phyloP scores from a whole-genome alignment of 2,797 vertebrate genomes.

The Sebastes vulpes region DNA sequence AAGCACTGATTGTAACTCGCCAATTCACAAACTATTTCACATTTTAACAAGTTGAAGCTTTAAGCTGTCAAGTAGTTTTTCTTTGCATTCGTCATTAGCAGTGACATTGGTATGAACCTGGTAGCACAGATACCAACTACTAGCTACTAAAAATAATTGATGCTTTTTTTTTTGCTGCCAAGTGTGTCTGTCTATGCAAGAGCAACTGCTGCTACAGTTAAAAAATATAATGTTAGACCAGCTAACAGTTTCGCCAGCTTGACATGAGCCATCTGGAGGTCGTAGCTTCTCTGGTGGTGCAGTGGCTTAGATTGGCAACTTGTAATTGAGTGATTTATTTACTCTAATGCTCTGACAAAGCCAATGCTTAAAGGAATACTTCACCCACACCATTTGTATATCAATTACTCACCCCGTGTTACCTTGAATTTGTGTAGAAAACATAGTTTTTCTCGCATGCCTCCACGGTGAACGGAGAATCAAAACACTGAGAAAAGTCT shows the following conservation, averaged over 20 bases:
- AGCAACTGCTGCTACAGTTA: not conserved
- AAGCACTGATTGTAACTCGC: not conserved
- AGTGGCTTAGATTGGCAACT: no score
- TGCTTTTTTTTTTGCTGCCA: not conserved
- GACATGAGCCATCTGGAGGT: not conserved
- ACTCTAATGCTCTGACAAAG: not conserved
- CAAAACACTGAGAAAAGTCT: no score
- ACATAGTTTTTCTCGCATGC: no score
- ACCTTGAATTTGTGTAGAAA: no score
- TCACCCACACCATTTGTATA: no score
- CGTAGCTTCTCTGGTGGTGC: not conserved
- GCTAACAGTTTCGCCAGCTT: not conserved
- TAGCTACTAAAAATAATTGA: not conserved
- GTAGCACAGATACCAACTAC: not conserved
- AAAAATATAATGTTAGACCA: not conserved
- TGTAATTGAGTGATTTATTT: no score
- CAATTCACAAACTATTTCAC: not conserved
- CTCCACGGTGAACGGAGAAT: accelerated
- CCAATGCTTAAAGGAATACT: not conserved
- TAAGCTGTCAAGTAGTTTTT: not conserved
- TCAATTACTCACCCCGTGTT: no score
- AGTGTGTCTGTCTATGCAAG: not conserved
- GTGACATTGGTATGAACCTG: not conserved
- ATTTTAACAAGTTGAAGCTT: not conserved
- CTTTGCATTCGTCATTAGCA: not conserved